These are phyloP conservation scores for Melanargia galathea DNA, from an alignment of 2,888 invertebrate species.

Conservation along the genomic window DNA sequence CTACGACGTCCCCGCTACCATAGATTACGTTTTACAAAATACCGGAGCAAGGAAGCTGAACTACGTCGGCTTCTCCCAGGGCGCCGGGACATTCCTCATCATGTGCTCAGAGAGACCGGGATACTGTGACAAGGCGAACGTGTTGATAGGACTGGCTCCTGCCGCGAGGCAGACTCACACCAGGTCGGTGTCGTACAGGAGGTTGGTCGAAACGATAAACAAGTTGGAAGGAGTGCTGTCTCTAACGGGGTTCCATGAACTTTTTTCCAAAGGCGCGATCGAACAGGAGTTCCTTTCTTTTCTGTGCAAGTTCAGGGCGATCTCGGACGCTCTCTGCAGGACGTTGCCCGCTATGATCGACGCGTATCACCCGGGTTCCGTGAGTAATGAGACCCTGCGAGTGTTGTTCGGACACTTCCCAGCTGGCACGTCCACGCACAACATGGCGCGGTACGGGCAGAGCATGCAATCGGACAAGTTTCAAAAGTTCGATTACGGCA, in stretches of 20 bases:
- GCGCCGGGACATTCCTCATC: conserved; percentile 84
- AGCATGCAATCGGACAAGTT: conserved; percentile 51
- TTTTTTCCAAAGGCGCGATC: conserved; percentile 55
- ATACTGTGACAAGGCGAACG: conserved; percentile 84
- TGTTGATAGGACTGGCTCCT: conserved; percentile 85
- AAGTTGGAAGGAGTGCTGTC: conserved; percentile 46
- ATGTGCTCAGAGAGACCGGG: conserved; percentile 85
- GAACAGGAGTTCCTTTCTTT: conserved; percentile 56
- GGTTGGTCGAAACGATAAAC: conserved; percentile 40
- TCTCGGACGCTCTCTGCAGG: conserved; percentile 51
- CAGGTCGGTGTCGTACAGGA: conserved; percentile 50
- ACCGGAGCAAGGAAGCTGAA: conserved; percentile 55
- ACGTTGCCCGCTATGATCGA: conserved; percentile 49
- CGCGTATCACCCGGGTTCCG: conserved; percentile 56
- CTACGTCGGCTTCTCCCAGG: conserved; percentile 89
- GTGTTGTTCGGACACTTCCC: conserved; percentile 60
- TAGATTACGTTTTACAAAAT: conserved; percentile 58
- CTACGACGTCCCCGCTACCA: conserved; percentile 87
- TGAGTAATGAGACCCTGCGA: conserved; percentile 52
- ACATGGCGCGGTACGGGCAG: conserved; percentile 63
- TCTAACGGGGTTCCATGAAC: conserved; percentile 51
- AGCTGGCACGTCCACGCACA: conserved; percentile 58
- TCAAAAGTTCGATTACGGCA: conserved; percentile 64
- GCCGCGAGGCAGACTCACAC: conserved; percentile 76
- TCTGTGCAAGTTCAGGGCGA: conserved; percentile 53